phyloP scores from a whole-genome alignment of 2,888 invertebrate genomes.

The Hirudinaria manillensis region DNA sequence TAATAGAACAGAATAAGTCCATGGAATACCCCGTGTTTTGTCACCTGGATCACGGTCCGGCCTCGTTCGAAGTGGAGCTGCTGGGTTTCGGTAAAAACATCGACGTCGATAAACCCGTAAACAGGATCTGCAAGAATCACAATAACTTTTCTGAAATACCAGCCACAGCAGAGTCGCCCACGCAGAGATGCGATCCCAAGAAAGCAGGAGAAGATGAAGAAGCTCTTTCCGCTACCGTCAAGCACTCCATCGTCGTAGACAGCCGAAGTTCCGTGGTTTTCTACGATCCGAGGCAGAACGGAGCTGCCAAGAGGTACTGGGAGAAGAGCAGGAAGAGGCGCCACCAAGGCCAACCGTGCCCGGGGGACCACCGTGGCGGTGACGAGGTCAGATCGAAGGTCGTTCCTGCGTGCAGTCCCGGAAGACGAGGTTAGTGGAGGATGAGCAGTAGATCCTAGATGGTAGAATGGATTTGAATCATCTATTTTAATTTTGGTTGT shows the following conservation, averaged over 20 bases:
- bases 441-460: background rate
- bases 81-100: background rate
- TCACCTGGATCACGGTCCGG: background rate
- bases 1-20: too few species aligned
- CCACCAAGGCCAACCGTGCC: background rate
- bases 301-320: constrained; percentile 85
- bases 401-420: too few species aligned
- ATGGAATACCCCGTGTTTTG: background rate
- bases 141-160: background rate
- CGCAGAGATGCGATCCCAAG: background rate
- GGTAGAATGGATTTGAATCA: background rate
- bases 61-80: background rate
- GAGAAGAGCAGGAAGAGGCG: constrained; percentile 60
- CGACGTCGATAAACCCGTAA: background rate
- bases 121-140: background rate
- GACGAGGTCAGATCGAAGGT: background rate
- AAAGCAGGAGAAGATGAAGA: too few species aligned
- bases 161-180: background rate
- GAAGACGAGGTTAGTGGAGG: background rate
- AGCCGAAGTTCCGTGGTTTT: constrained; percentile 59
- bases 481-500: too few species aligned
- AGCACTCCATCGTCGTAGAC: constrained; percentile 1
- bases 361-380: background rate
- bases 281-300: constrained; percentile 87
- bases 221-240: background rate